Conservation (phyloP, 2,113 vertebrate species). For the Albula goreensis region DNA sequence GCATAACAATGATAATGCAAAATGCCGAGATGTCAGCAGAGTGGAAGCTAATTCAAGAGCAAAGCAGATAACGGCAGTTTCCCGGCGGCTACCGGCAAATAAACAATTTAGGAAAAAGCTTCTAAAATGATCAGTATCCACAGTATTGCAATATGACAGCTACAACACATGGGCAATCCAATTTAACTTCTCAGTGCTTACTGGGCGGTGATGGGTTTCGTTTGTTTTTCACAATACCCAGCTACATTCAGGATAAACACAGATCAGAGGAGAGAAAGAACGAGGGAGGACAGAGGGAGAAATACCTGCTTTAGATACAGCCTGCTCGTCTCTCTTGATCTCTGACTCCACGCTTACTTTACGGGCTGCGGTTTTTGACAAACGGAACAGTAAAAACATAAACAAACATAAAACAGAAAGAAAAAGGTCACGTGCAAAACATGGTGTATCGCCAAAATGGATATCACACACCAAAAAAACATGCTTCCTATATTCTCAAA, state of each 20-base stretch:
- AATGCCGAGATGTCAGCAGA: background rate
- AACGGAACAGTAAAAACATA: slow-evolving; percentile 32
- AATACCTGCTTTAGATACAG: slow-evolving; percentile 48
- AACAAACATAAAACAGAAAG: background rate
- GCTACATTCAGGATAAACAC: background rate
- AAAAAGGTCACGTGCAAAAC: background rate
- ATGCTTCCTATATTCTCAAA: background rate
- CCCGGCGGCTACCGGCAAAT: no score
- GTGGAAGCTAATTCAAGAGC: background rate
- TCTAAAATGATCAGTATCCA: background rate
- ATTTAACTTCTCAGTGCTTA: background rate
- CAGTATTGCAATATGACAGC: no score
- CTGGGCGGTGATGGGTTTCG: background rate
- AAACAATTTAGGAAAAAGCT: background rate
- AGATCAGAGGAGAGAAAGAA: background rate
- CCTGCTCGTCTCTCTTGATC: slow-evolving; percentile 42
- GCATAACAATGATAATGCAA: no score
- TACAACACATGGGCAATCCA: background rate
- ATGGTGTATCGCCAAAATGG: background rate
- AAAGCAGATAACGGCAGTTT: no score
- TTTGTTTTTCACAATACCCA: background rate
- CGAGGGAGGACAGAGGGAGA: background rate
- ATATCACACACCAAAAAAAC: background rate
- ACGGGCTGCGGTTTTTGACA: slow-evolving; percentile 49
- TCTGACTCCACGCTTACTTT: slow-evolving; percentile 56